Conservation (phyloP, 2,113 vertebrate genomes). For the Brienomyrus longianalis region DNA sequence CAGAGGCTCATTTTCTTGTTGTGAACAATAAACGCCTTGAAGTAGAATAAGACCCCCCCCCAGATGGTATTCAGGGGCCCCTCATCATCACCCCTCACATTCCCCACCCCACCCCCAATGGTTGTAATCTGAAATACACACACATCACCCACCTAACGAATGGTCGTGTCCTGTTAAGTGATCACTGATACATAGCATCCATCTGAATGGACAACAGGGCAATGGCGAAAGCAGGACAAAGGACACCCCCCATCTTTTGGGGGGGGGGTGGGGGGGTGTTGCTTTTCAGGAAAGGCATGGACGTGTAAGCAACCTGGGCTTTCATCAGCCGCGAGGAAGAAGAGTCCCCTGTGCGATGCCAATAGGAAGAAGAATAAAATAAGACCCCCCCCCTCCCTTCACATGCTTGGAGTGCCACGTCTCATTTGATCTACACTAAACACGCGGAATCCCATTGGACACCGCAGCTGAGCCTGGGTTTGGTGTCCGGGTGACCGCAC, state of each 20-base stretch:
- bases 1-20: not conserved
- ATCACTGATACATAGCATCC: not conserved
- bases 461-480: not conserved
- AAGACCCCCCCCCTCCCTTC: not conserved
- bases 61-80: not conserved
- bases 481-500: not conserved
- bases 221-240: not conserved
- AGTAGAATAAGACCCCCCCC: not conserved
- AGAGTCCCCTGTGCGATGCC: not conserved
- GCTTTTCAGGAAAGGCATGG: not conserved
- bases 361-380: not conserved
- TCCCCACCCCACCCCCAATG: not conserved
- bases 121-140: not conserved
- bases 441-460: constrained; percentile 3
- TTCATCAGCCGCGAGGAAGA: not conserved
- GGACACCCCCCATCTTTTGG: not conserved
- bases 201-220: not conserved
- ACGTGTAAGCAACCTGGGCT: not conserved
- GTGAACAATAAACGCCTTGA: not conserved
- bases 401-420: not conserved
- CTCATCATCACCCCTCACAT: not conserved
- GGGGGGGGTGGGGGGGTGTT: not conserved
- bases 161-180: not conserved
- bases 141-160: not conserved
- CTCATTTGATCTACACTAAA: constrained; percentile 7